These are phyloP conservation scores for Mnemiopsis leidyi DNA, from an alignment of 37 sponge, comb jelly and placozoan genomes.

Conservation along the genomic window DNA sequence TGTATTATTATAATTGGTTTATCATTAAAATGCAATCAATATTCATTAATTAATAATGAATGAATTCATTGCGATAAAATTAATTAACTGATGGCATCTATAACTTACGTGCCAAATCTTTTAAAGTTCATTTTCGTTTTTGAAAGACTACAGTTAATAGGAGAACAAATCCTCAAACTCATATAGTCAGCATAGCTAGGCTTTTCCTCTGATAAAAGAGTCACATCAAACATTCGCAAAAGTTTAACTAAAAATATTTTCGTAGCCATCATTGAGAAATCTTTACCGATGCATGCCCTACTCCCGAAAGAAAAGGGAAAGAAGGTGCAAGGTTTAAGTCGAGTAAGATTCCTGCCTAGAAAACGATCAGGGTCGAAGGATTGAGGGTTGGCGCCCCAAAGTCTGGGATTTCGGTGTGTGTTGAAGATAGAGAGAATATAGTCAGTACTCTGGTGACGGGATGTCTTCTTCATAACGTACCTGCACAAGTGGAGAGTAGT, in stretches of 20 bases:
- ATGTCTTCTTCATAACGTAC: not conserved
- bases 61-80: too few species aligned
- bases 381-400: not conserved
- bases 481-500: not conserved
- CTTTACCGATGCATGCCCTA: slow-evolving; percentile 1
- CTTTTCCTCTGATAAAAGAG: not conserved
- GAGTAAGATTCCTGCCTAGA: not conserved
- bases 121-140: not conserved
- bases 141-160: not conserved
- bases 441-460: not conserved
- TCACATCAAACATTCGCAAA: not conserved
- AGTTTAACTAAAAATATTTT: slow-evolving; percentile 1
- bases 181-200: not conserved
- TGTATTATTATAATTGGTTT: too few species aligned
- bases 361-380: not conserved
- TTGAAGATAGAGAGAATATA: not conserved
- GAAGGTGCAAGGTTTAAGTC: slow-evolving; percentile 1
- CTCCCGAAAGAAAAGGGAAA: not conserved
- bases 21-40: too few species aligned
- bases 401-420: not conserved
- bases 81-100: too few species aligned
- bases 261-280: not conserved
- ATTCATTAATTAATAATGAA: too few species aligned
- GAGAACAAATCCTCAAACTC: not conserved
- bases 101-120: too few species aligned